Conservation (phyloP, 1,140 invertebrate species). For the Cyclargus thomasi region DNA sequence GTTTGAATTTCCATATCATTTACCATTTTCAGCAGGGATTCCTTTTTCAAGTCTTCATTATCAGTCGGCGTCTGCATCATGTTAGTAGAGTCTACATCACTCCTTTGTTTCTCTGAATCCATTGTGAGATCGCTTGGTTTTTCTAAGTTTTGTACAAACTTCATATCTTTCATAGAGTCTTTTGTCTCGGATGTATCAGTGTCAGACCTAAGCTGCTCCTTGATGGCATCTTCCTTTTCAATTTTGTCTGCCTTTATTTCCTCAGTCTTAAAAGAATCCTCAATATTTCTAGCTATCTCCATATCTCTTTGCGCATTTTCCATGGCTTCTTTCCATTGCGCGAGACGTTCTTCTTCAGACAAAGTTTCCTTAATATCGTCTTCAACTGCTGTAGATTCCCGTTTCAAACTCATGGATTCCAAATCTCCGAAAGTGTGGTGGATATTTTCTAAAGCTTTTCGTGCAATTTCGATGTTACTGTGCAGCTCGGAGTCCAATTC, state of each 20-base stretch:
- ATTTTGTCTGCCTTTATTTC: background rate
- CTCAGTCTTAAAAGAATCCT: slow-evolving; percentile 46
- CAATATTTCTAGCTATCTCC: slow-evolving; percentile 48
- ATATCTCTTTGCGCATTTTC: slow-evolving; percentile 47
- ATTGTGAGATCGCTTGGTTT: background rate
- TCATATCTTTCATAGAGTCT: slow-evolving; percentile 5
- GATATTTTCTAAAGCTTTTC: slow-evolving; percentile 45
- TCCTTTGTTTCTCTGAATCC: background rate
- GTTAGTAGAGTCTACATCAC: background rate
- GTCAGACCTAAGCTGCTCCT: background rate
- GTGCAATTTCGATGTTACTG: slow-evolving; percentile 47
- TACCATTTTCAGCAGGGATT: background rate
- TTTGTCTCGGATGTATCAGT: slow-evolving; percentile 16
- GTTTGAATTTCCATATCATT: background rate
- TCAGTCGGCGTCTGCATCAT: background rate
- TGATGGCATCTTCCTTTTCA: background rate
- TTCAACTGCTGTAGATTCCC: slow-evolving; percentile 26
- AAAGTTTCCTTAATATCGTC: slow-evolving; percentile 25
- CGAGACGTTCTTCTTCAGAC: slow-evolving; percentile 42
- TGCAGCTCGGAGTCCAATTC: slow-evolving; percentile 38
- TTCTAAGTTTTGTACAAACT: background rate
- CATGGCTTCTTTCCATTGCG: slow-evolving; percentile 52
- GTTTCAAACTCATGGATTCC: slow-evolving; percentile 35
- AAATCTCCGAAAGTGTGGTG: slow-evolving; percentile 47
- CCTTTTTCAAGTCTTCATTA: background rate